Evolutionary conservation across 1,140 invertebrate genomes (phyloP).

Genomic region (Pollicipes pollicipes): DNA sequence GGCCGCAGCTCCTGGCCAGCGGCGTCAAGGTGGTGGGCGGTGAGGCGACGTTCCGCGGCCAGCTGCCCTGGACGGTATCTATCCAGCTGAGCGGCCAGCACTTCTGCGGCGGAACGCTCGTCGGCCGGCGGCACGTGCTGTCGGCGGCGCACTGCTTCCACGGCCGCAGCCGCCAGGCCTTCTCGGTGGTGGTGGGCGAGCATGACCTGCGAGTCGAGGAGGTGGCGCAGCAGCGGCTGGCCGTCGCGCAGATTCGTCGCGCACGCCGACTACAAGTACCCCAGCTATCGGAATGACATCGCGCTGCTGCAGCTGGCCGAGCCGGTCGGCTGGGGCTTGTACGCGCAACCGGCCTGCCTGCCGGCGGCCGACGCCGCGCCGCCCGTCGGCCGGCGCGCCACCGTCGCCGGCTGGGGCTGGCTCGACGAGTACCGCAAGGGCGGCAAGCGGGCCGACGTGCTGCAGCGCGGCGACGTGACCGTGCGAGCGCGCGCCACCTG

Average conservation of each 20-base stretch:
- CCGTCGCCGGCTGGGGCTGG: slow-evolving; percentile 22
- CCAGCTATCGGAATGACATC: slow-evolving; percentile 21
- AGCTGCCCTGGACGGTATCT: neutral
- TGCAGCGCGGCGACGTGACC: slow-evolving; percentile 29
- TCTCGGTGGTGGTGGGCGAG: neutral
- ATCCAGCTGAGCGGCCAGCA: neutral
- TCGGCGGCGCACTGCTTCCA: neutral
- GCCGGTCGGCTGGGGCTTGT: slow-evolving; percentile 9
- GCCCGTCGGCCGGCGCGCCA: slow-evolving; percentile 5
- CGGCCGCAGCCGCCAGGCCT: neutral
- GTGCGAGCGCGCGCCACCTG: slow-evolving; percentile 22
- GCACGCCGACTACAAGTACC: neutral
- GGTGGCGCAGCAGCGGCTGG: neutral
- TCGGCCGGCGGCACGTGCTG: neutral
- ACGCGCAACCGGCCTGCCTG: slow-evolving; percentile 15
- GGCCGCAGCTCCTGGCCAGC: neutral
- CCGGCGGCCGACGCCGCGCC: slow-evolving; percentile 11
- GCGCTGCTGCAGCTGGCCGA: slow-evolving; percentile 20
- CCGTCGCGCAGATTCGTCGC: neutral
- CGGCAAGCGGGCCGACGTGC: slow-evolving; percentile 15
- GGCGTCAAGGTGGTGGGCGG: neutral
- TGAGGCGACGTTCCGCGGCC: neutral
- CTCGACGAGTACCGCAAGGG: slow-evolving; percentile 17
- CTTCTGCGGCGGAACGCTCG: neutral
- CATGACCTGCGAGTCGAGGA: neutral